Conservation (phyloP, 2,113 vertebrate species). For the Euleptes europaea region DNA sequence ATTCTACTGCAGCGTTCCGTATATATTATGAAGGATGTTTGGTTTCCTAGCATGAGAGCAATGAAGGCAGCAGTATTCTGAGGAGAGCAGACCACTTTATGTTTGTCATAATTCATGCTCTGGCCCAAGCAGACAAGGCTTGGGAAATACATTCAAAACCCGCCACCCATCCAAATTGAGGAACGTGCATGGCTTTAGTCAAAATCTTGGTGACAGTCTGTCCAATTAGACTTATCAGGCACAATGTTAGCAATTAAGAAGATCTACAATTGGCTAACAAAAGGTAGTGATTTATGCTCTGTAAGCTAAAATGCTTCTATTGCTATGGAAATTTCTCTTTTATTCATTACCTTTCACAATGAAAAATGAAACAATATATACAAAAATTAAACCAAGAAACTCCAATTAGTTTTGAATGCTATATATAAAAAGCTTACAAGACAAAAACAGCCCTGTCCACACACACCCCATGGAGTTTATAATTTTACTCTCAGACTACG, state of each 20-base stretch:
- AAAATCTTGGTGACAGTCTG: not conserved
- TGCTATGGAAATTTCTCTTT: not conserved
- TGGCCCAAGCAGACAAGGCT: not conserved
- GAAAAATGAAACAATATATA: not conserved
- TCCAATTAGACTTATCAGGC: conserved; percentile 9
- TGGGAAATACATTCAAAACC: not conserved
- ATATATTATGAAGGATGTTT: not conserved
- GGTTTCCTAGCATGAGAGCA: not conserved
- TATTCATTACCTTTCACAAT: not conserved
- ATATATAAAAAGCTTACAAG: conserved; percentile 13
- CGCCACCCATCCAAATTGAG: not conserved
- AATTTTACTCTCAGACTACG: not conserved
- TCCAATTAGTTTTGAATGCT: conserved; percentile 23
- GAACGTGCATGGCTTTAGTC: not conserved
- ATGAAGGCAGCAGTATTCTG: not conserved
- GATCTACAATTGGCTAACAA: not conserved
- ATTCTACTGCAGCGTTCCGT: not conserved
- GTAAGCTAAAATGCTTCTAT: not conserved
- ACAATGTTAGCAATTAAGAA: conserved; percentile 15
- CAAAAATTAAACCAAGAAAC: not conserved
- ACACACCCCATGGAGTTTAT: not conserved
- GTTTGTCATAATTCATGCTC: conserved; percentile 11
- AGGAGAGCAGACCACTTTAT: not conserved
- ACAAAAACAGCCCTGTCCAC: not conserved
- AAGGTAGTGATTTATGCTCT: not conserved